A percentile compares a stretch with the other conserved stretches of the same genome.
These are phyloP conservation scores for honey bee (Apis mellifera) DNA, from an alignment of 1,140 invertebrate species.

Conservation along the genomic window DNA sequence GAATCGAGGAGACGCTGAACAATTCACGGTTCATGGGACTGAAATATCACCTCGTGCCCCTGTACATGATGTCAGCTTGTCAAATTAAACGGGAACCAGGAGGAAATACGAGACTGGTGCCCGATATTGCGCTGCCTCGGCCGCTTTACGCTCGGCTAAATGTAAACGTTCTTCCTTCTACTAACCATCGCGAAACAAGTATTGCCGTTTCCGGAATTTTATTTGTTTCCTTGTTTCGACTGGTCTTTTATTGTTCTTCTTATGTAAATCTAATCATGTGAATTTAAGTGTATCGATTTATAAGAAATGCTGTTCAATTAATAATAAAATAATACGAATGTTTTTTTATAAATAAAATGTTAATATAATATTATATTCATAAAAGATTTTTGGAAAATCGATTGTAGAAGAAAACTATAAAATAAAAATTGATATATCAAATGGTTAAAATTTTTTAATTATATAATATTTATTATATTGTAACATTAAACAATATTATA, in stretches of 20 bases:
- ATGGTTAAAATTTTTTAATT: no score
- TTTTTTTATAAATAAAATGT: no score
- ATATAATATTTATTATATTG: no score
- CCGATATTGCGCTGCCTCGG: slow-evolving; percentile 23
- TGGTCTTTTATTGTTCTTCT: not conserved
- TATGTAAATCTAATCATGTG: not conserved
- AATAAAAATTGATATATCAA: no score
- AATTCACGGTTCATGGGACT: slow-evolving; percentile 23
- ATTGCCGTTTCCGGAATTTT: not conserved
- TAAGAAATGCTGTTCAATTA: no score
- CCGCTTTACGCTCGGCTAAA: slow-evolving; percentile 1
- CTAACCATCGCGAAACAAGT: not conserved
- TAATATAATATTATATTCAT: no score
- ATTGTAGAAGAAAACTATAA: no score
- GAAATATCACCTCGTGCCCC: slow-evolving; percentile 26
- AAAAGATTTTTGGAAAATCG: no score
- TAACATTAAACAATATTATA: no score
- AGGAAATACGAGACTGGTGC: slow-evolving; percentile 6
- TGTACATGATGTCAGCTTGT: slow-evolving; percentile 24
- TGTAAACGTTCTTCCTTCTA: not conserved
- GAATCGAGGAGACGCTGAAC: not conserved
- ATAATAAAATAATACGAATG: no score
- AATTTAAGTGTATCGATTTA: no score
- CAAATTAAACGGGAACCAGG: slow-evolving; percentile 28
- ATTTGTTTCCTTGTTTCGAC: not conserved